Conservation (phyloP, 2,888 invertebrate genomes). For the Aleiodes testaceus region DNA sequence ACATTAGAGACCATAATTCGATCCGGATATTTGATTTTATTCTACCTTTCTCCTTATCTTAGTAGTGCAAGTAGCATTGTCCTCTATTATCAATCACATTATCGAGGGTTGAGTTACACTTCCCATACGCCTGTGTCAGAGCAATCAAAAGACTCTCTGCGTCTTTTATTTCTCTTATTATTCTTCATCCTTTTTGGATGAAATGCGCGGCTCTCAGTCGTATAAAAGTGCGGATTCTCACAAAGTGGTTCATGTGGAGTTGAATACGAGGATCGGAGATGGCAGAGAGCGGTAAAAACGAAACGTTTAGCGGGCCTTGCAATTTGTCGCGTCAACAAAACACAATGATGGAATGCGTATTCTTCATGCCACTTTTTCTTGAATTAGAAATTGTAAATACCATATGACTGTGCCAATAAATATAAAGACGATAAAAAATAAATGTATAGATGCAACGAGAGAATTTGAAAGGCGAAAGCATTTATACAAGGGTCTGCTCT, state of each 20-base stretch:
- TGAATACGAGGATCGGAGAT: constrained; percentile 37
- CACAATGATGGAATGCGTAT: constrained; percentile 67
- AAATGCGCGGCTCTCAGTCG: constrained; percentile 5
- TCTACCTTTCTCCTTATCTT: background rate
- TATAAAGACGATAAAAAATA: constrained; percentile 20
- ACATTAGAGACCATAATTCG: constrained; percentile 31
- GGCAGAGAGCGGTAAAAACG: constrained; percentile 53
- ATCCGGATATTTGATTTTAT: constrained; percentile 8
- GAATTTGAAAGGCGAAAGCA: constrained; percentile 44
- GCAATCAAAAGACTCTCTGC: constrained; percentile 17
- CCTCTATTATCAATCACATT: constrained; percentile 31
- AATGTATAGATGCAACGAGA: constrained; percentile 41
- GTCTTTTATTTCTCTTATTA: constrained; percentile 14
- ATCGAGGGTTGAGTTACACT: constrained; percentile 18
- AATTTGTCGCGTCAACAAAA: constrained; percentile 71
- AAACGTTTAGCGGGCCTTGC: constrained; percentile 69
- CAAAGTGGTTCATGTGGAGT: constrained; percentile 41
- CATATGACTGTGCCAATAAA: no score
- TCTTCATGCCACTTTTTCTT: constrained; percentile 56
- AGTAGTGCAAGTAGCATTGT: background rate
- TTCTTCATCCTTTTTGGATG: background rate
- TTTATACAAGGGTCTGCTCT: constrained; percentile 69
- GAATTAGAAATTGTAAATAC: no score
- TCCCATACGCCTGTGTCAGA: constrained; percentile 27
- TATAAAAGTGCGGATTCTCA: constrained; percentile 14